Evolutionary conservation across 2,888 invertebrate genomes (phyloP).

Genomic region (Amiota communis): DNA sequence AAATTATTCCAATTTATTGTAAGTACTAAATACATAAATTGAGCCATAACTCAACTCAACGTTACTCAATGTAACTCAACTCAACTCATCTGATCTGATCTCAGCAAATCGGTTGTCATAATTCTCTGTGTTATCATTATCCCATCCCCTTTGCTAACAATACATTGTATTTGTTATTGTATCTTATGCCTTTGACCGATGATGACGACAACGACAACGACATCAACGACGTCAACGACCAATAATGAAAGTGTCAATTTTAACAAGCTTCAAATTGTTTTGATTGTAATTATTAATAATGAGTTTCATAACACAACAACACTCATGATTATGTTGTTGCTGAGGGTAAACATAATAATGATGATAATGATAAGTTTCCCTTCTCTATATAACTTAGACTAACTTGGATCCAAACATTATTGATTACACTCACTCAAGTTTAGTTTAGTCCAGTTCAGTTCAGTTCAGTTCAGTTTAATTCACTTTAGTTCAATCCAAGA

Average conservation of each 20-base stretch:
- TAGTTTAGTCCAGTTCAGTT: not conserved
- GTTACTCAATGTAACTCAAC: not conserved
- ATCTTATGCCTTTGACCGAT: slow-evolving; percentile 55
- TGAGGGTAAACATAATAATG: no score
- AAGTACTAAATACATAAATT: not conserved
- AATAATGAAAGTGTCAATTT: slow-evolving; percentile 69
- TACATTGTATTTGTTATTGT: slow-evolving; percentile 19
- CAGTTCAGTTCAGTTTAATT: no score
- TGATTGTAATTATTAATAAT: slow-evolving; percentile 53
- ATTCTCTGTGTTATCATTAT: no score
- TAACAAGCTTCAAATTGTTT: slow-evolving; percentile 68
- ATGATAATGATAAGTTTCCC: slow-evolving; percentile 8
- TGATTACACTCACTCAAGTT: no score
- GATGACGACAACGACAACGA: slow-evolving; percentile 65
- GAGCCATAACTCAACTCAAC: not conserved
- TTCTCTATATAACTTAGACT: not conserved
- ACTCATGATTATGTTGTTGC: slow-evolving; percentile 30
- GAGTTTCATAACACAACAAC: not conserved
- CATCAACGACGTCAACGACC: slow-evolving; percentile 34
- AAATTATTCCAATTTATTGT: slow-evolving; percentile 53
- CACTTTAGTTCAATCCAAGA: no score
- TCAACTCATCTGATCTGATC: not conserved
- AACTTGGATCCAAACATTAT: not conserved
- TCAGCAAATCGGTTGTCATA: not conserved
- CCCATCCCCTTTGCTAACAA: no score